Evolutionary conservation across 2,888 invertebrate genomes (phyloP).

Genomic region (Sinodicranocentrus sp.): DNA sequence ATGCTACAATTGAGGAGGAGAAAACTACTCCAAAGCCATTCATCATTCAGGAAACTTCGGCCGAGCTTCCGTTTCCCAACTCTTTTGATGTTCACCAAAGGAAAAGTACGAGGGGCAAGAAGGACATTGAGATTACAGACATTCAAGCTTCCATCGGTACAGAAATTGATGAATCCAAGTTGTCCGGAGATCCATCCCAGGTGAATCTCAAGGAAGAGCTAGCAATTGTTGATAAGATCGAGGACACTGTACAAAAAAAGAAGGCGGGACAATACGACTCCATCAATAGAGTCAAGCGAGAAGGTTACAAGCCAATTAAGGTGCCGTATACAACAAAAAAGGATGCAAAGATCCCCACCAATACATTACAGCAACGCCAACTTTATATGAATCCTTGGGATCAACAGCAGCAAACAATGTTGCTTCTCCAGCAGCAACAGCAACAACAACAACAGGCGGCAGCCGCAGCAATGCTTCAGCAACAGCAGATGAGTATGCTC

Average conservation of each 20-base stretch:
- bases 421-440: constrained; percentile 60
- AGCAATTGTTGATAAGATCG: constrained; percentile 58
- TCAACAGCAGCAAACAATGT: constrained; percentile 46
- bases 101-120: constrained; percentile 16
- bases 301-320: constrained; percentile 40
- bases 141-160: constrained; percentile 57
- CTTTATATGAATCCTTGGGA: constrained; percentile 59
- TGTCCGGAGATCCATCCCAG: constrained; percentile 48
- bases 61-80: no score
- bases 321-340: constrained; percentile 32
- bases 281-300: constrained; percentile 27
- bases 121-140: constrained; percentile 54
- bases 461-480: constrained; percentile 53
- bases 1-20: no score
- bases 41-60: no score
- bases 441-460: constrained; percentile 66
- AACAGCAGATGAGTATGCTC: constrained; percentile 45
- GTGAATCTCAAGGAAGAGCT: constrained; percentile 60
- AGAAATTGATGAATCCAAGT: constrained; percentile 38
- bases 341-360: neutral
- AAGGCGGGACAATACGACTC: neutral
- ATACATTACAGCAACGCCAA: constrained; percentile 47
- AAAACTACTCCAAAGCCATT: no score
- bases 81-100: no score
- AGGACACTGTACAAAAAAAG: neutral